Evolutionary conservation across 1,140 invertebrate species (phyloP).

Genomic region (Whitmania pigra): DNA sequence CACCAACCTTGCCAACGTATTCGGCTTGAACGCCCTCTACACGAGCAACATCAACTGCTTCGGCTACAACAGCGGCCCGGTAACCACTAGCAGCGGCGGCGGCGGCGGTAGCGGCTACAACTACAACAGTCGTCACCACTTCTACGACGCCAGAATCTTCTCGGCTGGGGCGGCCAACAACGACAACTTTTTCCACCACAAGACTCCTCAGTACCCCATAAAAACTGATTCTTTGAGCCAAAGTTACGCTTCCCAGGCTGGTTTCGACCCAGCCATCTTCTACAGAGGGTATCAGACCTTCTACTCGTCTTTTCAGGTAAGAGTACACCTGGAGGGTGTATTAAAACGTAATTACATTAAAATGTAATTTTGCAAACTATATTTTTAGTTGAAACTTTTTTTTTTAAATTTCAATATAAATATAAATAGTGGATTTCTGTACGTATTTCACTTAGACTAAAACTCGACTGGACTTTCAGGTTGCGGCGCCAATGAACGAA

Average conservation of each 20-base stretch:
- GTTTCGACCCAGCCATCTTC: neutral
- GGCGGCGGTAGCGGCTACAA: neutral
- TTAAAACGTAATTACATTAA: too few species aligned
- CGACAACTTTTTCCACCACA: slow-evolving; percentile 8
- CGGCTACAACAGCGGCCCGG: neutral
- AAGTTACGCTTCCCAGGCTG: neutral
- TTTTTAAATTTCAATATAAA: too few species aligned
- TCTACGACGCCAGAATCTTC: too few species aligned
- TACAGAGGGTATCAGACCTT: slow-evolving; percentile 3
- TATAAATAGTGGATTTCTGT: too few species aligned
- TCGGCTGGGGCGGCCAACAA: neutral
- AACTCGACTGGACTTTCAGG: too few species aligned
- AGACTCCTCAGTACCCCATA: neutral
- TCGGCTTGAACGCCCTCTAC: too few species aligned
- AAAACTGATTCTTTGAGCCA: neutral
- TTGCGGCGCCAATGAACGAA: neutral
- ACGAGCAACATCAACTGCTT: slow-evolving; percentile 9
- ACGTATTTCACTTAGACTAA: too few species aligned
- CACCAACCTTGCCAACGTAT: too few species aligned
- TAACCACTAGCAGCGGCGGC: neutral
- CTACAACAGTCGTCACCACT: neutral
- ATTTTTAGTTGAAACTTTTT: too few species aligned
- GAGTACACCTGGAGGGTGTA: too few species aligned
- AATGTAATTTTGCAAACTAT: too few species aligned
- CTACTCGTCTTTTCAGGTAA: slow-evolving; percentile 6